Percentiles rank a stretch among this genome's conserved stretches.
Conservation (phyloP, 2,113 vertebrate species). For the Halichoerus grypus region DNA sequence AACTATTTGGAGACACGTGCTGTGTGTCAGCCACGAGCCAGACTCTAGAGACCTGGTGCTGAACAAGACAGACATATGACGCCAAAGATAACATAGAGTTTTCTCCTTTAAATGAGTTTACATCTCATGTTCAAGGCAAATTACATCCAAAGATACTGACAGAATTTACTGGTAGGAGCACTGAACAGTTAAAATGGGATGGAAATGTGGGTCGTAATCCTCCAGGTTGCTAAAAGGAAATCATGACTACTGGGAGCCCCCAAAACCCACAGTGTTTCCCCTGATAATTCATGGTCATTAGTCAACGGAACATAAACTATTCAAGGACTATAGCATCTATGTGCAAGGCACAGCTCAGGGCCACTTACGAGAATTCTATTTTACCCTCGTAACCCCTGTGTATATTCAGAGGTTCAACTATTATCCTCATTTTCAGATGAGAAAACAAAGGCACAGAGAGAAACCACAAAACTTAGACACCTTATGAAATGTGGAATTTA, state of each 20-base stretch:
- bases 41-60: background rate
- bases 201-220: background rate
- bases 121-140: background rate
- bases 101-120: constrained; percentile 24
- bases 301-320: background rate
- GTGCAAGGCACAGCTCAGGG: background rate
- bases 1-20: background rate
- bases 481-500: background rate
- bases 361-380: background rate
- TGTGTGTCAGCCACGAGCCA: background rate
- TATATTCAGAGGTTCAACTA: background rate
- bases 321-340: background rate
- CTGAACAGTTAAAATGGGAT: background rate
- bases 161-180: background rate
- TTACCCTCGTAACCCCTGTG: background rate
- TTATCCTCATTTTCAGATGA: background rate
- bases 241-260: background rate
- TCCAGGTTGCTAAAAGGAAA: background rate
- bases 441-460: background rate
- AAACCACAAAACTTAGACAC: background rate
- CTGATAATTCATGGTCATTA: background rate
- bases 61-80: background rate
- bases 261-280: background rate
- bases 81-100: background rate
- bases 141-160: background rate